Conservation (phyloP, 2,113 vertebrate species). For the Clarias batrachus region DNA sequence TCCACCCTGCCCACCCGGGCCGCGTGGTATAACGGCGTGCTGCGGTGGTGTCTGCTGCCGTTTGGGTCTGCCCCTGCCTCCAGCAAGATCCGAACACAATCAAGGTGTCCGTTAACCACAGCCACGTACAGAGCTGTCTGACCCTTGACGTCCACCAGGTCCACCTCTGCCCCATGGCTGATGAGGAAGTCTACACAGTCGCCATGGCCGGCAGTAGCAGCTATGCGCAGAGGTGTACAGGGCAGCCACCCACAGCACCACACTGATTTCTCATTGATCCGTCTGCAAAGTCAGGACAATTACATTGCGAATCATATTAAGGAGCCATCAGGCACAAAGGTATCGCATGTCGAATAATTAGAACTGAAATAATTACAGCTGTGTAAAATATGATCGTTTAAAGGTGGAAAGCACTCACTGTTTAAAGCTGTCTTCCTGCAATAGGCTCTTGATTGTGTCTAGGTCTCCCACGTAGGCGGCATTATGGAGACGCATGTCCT, state of each 20-base stretch:
- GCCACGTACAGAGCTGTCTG: conserved; percentile 92
- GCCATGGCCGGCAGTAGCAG: conserved; percentile 84
- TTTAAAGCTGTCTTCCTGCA: conserved; percentile 85
- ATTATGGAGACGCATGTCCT: conserved; percentile 88
- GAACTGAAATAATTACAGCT: neutral
- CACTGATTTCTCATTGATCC: conserved; percentile 91
- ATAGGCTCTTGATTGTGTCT: conserved; percentile 80
- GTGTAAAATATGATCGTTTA: too few species aligned
- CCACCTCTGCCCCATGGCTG: conserved; percentile 84
- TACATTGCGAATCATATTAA: neutral
- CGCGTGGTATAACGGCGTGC: conserved; percentile 87
- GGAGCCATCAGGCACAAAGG: neutral
- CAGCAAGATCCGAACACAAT: conserved; percentile 85
- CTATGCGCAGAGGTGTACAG: conserved; percentile 87
- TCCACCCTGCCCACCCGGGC: conserved; percentile 84
- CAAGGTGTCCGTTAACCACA: conserved; percentile 88
- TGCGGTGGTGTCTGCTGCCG: conserved; percentile 90
- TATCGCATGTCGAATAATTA: neutral
- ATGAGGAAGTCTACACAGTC: conserved; percentile 85
- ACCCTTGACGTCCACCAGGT: conserved; percentile 92
- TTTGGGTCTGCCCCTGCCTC: conserved; percentile 89
- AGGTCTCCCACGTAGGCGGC: conserved; percentile 89
- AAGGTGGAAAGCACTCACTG: conserved; percentile 66
- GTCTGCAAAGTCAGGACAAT: conserved; percentile 62
- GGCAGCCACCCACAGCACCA: conserved; percentile 93